Base-by-base conservation (phyloP, 2,888 invertebrate species). In the Sarcophaga rosellei region DNA sequence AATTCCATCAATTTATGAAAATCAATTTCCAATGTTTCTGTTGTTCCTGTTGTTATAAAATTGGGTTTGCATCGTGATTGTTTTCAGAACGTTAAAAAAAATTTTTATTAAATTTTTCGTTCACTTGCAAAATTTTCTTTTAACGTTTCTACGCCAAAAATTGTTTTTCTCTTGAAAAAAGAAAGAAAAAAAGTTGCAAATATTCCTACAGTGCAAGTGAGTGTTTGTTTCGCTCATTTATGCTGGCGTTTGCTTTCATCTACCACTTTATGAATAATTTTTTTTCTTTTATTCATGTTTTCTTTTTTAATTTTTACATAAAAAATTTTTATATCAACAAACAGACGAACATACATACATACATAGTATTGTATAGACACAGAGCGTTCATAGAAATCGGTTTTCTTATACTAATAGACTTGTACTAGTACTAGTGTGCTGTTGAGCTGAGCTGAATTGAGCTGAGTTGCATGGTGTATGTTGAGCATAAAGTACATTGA, bases 401-500 rank as follows among this genome's bases (percentile, higher is more conserved):
- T 68, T 25, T 62, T 21, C 61, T 74, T 47, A 20, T 59, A 17
- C 65, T 77, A 82, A 76, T 81, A 74, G 25, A 76, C 45, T 76
- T 72, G 72, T 72, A 47, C 11, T 21, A 66, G 3, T 25, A 35
- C 35, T 5, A 6, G 35, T 35, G 35, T 35, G 35, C 47, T 72
- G 21, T 17, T 35, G 35, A 35, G 35, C 35, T 25, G 25, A 4
- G 25, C 25, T 25, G 25, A 25, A 1, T 8, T 8, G 8, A 35
- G 6, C 35, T 35, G 8, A 35, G 35, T 35, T 6, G 35, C 8
- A 35, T 35, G 6, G 35, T 35, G 35, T 35, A 35, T 35, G 35
- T 47, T 72, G 65, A 23, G 61, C 75, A 76, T 75, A 66, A 76
- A 80, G 75, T 80, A 80, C 84, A 80, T 23, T 70, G 75, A 72